These are phyloP conservation scores for Euproctis similis DNA, from an alignment of 2,888 invertebrate species.

Conservation along the genomic window DNA sequence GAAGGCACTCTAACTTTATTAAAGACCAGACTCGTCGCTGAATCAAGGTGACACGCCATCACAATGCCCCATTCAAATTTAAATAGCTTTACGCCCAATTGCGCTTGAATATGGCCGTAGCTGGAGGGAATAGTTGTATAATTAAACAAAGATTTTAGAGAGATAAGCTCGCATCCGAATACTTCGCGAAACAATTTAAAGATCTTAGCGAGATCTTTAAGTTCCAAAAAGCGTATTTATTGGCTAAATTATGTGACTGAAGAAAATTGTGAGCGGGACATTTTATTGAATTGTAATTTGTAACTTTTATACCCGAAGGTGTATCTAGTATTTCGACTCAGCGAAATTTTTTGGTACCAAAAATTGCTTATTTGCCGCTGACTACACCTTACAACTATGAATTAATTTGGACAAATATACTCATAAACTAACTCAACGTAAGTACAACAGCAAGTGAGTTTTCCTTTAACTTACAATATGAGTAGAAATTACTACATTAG, in stretches of 20 bases:
- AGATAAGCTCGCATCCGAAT: conserved; percentile 36
- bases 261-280: conserved; percentile 6
- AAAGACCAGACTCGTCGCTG: conserved; percentile 57
- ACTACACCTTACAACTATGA: too few relatives aligned
- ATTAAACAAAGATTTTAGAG: conserved; percentile 62
- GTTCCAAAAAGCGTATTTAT: conserved; percentile 16
- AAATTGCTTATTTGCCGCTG: too few relatives aligned
- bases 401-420: too few relatives aligned
- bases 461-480: too few relatives aligned
- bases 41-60: conserved; percentile 71
- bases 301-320: too few relatives aligned
- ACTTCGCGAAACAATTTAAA: conserved; percentile 28
- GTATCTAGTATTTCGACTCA: too few relatives aligned
- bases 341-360: too few relatives aligned
- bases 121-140: conserved; percentile 65
- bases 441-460: too few relatives aligned
- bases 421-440: too few relatives aligned
- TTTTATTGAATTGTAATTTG: too few relatives aligned
- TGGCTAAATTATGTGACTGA: conserved; percentile 6
- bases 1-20: conserved; percentile 67
- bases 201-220: conserved; percentile 23
- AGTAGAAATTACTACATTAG: too few relatives aligned
- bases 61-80: conserved; percentile 74
- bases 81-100: conserved; percentile 76
- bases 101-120: conserved; percentile 66